Percentiles rank a stretch among this genome's conserved stretches.
These are phyloP conservation scores for Ellobius talpinus DNA, from an alignment of 2,113 vertebrate genomes.

Conservation along the genomic window DNA sequence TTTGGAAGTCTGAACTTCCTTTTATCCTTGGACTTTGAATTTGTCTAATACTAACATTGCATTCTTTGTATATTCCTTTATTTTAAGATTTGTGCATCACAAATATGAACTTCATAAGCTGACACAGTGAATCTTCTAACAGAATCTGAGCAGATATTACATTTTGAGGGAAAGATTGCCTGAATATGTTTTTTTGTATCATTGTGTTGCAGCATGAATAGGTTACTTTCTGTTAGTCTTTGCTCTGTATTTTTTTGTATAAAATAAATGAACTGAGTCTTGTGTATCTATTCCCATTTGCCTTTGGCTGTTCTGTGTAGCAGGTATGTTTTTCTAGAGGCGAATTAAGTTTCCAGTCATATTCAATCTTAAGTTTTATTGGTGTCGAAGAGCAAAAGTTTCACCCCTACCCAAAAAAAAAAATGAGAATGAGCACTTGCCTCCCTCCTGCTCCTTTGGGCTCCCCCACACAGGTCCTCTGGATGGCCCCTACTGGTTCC, in stretches of 20 bases:
- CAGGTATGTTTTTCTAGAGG: neutral
- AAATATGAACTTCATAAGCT: neutral
- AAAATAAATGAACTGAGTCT: neutral
- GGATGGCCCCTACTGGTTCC: too few relatives aligned
- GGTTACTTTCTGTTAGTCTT: neutral
- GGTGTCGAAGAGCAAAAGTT: too few relatives aligned
- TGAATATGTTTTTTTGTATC: neutral
- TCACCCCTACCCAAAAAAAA: neutral
- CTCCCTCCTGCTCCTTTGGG: rapidly evolving
- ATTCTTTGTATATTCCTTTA: neutral
- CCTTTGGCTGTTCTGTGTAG: neutral
- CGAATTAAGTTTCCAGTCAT: neutral
- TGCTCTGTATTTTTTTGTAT: neutral
- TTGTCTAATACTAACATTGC: neutral
- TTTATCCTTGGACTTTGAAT: neutral
- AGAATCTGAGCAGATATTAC: neutral
- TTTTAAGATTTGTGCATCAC: neutral
- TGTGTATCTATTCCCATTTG: neutral
- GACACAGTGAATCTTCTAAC: neutral
- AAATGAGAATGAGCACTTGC: too few relatives aligned
- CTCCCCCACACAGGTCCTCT: too few relatives aligned
- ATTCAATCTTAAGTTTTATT: neutral
- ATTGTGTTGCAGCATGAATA: neutral
- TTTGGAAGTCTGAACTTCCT: neutral
- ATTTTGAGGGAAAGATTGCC: neutral